A percentile compares a stretch with the other conserved stretches of the same genome.
These are phyloP conservation scores for Oryzias dopingdopingensis DNA, from an alignment of 2,797 vertebrate species.

Conservation along the genomic window DNA sequence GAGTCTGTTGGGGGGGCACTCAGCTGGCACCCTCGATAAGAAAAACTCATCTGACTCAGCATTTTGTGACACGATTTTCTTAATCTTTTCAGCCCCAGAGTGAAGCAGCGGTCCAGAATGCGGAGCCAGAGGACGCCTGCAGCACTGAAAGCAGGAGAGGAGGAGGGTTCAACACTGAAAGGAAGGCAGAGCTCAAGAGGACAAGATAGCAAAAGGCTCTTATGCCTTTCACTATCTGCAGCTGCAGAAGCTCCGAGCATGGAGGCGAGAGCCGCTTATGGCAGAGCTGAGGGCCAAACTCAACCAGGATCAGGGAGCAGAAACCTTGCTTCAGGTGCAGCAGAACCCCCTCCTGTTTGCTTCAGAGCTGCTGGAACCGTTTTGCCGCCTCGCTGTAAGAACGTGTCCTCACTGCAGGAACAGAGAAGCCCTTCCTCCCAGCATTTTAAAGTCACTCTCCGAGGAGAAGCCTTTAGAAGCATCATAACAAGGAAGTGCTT, in stretches of 20 bases:
- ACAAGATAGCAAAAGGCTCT: neutral
- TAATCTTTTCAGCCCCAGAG: neutral
- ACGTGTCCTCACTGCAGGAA: too few relatives aligned
- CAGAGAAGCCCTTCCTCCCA: too few relatives aligned
- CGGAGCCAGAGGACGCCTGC: too few relatives aligned
- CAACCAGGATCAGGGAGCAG: too few relatives aligned
- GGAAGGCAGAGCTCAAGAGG: neutral
- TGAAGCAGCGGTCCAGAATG: neutral
- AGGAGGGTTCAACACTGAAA: too few relatives aligned
- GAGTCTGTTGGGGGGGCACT: neutral
- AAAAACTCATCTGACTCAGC: neutral
- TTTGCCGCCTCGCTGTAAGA: too few relatives aligned
- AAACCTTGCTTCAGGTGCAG: too few relatives aligned
- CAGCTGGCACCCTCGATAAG: neutral
- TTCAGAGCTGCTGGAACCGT: too few relatives aligned
- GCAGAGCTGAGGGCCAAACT: neutral
- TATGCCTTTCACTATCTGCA: neutral
- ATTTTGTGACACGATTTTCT: neutral
- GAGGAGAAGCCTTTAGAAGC: too few relatives aligned
- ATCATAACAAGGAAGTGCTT: too few relatives aligned
- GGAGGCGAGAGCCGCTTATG: neutral
- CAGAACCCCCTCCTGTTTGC: too few relatives aligned
- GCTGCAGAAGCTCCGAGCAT: neutral
- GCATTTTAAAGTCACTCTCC: too few relatives aligned
- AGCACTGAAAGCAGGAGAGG: neutral